phyloP scores from a whole-genome alignment of 2,113 vertebrate genomes.

The Corynorhinus townsendii region DNA sequence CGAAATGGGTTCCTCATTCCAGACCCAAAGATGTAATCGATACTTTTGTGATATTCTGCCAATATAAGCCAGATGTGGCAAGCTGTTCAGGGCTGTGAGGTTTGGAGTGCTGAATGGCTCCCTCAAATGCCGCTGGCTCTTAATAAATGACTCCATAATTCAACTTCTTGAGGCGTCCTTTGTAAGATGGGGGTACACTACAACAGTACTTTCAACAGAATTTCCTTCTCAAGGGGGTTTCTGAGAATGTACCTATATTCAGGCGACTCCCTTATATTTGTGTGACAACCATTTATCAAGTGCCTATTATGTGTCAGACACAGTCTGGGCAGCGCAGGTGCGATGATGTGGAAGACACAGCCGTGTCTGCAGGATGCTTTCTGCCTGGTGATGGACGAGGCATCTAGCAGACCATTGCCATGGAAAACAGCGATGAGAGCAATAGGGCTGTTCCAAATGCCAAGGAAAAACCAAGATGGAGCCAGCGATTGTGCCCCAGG shows the following conservation, averaged over 20 bases:
- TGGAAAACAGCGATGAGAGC: background rate
- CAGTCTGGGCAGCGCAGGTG: background rate
- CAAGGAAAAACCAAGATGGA: background rate
- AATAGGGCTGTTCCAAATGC: background rate
- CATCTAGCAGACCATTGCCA: background rate
- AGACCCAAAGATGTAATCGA: too few species aligned
- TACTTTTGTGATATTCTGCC: too few species aligned
- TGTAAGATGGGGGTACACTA: too few species aligned
- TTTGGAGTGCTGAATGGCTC: too few species aligned
- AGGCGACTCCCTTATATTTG: background rate
- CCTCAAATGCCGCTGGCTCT: too few species aligned
- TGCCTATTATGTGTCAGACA: background rate
- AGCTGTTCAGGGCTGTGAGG: too few species aligned
- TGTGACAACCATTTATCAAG: background rate
- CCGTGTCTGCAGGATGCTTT: background rate
- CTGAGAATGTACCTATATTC: background rate
- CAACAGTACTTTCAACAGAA: background rate
- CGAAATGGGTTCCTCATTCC: too few species aligned
- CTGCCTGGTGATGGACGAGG: background rate
- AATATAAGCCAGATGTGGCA: too few species aligned
- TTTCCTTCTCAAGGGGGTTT: background rate
- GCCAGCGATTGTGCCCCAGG: background rate
- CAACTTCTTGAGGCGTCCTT: too few species aligned
- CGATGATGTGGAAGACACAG: background rate
- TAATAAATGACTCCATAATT: too few species aligned